These are phyloP conservation scores for Ellobium chinense DNA, from an alignment of 2,888 invertebrate genomes.

Conservation along the genomic window DNA sequence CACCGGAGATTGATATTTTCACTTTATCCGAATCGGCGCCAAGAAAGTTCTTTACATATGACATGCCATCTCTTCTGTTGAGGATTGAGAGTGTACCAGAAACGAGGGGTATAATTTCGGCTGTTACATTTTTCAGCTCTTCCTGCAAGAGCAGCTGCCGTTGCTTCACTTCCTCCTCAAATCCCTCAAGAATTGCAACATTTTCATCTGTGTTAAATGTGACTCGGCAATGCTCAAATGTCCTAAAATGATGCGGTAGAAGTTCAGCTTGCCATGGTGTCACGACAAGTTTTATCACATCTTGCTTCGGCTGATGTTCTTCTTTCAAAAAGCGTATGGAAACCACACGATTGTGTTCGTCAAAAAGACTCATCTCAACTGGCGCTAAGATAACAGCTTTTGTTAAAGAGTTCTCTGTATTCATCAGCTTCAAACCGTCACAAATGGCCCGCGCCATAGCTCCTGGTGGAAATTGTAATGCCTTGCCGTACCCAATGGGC, in stretches of 20 bases:
- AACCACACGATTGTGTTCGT: too few relatives aligned
- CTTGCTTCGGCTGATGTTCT: background rate
- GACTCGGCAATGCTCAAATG: background rate
- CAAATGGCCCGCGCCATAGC: too few relatives aligned
- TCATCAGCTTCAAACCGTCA: too few relatives aligned
- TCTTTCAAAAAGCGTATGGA: too few relatives aligned
- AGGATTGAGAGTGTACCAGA: background rate
- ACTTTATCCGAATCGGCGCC: background rate
- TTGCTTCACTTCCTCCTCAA: background rate
- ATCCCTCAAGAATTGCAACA: background rate
- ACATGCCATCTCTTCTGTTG: background rate
- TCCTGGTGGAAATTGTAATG: too few relatives aligned
- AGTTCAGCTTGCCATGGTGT: background rate
- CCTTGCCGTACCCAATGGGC: too few relatives aligned
- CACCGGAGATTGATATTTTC: background rate
- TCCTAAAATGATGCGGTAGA: background rate
- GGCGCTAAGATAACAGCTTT: too few relatives aligned
- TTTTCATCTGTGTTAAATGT: background rate
- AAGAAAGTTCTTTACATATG: background rate
- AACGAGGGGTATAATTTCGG: background rate
- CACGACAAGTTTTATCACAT: background rate
- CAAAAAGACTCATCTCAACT: too few relatives aligned
- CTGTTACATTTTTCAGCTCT: slow-evolving; percentile 4
- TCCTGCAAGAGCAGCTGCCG: background rate
- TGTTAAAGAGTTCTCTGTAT: too few relatives aligned